A percentile compares a stretch with the other conserved stretches of the same genome.
Conservation (phyloP, 2,797 vertebrate species). For the Taenioides sp. region DNA sequence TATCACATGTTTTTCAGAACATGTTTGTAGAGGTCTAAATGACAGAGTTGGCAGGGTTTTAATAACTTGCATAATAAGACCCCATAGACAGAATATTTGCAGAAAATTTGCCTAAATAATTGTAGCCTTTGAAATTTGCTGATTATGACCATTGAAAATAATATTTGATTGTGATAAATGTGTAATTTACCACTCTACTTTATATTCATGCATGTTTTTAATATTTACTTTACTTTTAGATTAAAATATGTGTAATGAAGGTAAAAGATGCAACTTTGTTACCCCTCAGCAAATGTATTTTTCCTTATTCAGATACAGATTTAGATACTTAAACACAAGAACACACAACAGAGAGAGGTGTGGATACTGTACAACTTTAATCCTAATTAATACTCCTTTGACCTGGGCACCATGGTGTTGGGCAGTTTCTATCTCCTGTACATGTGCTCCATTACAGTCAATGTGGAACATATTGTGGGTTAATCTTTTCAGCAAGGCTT, state of each 20-base stretch:
- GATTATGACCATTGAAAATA: background rate
- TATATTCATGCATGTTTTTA: background rate
- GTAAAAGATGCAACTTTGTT: conserved; percentile 63
- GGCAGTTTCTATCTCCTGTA: conserved; percentile 9
- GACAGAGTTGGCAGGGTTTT: background rate
- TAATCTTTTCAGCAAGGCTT: conserved; percentile 29
- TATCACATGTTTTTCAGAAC: background rate
- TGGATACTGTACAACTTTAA: conserved; percentile 9
- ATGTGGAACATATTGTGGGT: conserved; percentile 24
- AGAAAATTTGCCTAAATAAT: background rate
- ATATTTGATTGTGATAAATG: background rate
- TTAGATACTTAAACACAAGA: conserved; percentile 9
- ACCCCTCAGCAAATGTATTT: background rate
- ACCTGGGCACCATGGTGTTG: conserved; percentile 21
- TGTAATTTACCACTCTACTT: background rate
- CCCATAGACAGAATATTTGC: background rate
- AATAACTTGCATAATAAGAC: background rate
- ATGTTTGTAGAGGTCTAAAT: background rate
- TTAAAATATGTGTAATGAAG: conserved; percentile 10
- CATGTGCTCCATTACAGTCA: conserved; percentile 1
- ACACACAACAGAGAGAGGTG: conserved; percentile 30
- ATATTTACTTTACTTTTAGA: conserved; percentile 14
- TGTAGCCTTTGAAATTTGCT: background rate
- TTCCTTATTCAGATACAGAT: conserved; percentile 30
- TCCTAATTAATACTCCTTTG: conserved; percentile 22